phyloP scores from a whole-genome alignment of 2,113 vertebrate species.

The Gymnogyps californianus region DNA sequence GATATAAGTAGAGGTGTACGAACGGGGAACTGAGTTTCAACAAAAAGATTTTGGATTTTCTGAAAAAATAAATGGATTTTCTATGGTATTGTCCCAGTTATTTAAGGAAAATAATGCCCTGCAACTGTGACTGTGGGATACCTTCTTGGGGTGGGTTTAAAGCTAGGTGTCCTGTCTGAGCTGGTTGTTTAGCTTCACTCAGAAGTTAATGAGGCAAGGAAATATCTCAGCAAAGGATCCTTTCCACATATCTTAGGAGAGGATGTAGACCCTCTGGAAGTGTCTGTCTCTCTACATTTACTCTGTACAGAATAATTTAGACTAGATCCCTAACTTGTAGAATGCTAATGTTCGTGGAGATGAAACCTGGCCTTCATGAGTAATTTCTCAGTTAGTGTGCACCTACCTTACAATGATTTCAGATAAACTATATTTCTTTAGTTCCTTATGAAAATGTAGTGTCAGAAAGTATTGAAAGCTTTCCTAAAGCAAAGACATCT shows the following conservation, averaged over 20 bases:
- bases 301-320: neutral
- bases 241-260: neutral
- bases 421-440: neutral
- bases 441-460: neutral
- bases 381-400: neutral
- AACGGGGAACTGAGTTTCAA: neutral
- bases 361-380: neutral
- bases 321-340: neutral
- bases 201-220: neutral
- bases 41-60: neutral
- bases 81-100: neutral
- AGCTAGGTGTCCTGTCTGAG: neutral
- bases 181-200: neutral
- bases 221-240: neutral
- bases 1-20: neutral
- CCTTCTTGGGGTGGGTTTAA: neutral
- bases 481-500: conserved; percentile 35
- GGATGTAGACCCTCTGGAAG: neutral
- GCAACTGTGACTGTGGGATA: neutral
- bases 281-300: neutral
- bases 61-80: neutral
- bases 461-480: neutral
- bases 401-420: neutral
- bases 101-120: neutral
- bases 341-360: rapidly evolving